Evolutionary conservation across 2,113 vertebrate species (phyloP).

Genomic region (Mohoua ochrocephala): DNA sequence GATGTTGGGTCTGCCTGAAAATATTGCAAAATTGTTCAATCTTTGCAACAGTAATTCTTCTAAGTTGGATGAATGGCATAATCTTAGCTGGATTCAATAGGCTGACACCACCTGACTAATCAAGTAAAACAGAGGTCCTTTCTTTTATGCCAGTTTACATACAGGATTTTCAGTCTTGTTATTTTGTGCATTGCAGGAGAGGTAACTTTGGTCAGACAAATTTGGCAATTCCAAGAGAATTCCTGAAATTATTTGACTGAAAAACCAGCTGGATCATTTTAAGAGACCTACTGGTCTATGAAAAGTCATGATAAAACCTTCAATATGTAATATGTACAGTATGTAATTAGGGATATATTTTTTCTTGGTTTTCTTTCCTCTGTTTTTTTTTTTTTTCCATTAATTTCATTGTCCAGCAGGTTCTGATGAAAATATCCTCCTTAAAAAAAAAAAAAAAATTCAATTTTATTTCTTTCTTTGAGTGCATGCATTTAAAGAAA

Average conservation of each 20-base stretch:
- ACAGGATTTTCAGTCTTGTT: neutral
- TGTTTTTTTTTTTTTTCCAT: neutral
- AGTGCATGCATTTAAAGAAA: neutral
- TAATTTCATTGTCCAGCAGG: neutral
- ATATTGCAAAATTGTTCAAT: neutral
- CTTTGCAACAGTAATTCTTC: neutral
- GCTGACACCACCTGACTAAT: neutral
- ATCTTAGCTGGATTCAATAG: neutral
- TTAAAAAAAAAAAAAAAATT: neutral
- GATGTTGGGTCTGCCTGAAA: slow-evolving; percentile 9
- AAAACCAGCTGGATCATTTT: neutral
- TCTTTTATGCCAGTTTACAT: neutral
- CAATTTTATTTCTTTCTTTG: neutral
- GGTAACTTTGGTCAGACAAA: neutral
- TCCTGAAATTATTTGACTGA: slow-evolving; percentile 16
- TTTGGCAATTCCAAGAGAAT: slow-evolving; percentile 16
- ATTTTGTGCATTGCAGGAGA: neutral
- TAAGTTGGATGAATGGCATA: neutral
- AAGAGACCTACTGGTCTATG: neutral
- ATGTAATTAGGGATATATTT: neutral
- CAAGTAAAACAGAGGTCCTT: neutral
- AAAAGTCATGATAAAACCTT: neutral
- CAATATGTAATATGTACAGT: too few relatives aligned
- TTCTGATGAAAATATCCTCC: neutral
- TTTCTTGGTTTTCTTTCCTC: neutral